These are phyloP conservation scores for Omphaloscelis lunosa DNA, from an alignment of 2,888 invertebrate species.

Conservation along the genomic window DNA sequence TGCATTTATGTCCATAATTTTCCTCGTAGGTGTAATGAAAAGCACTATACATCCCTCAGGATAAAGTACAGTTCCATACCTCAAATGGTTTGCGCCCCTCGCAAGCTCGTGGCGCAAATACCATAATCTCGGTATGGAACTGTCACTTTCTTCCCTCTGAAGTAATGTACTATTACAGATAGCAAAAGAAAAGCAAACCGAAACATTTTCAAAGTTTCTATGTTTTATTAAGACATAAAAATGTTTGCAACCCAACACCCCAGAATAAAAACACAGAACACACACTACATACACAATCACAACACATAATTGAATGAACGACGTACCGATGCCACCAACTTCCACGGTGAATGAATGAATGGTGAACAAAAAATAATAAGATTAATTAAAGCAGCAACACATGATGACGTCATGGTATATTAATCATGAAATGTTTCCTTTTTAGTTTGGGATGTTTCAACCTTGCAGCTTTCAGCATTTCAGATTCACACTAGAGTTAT, in stretches of 20 bases:
- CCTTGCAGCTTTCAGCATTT: too few species aligned
- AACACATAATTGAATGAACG: constrained; percentile 45
- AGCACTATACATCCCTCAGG: too few species aligned
- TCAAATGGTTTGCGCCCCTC: too few species aligned
- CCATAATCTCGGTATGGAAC: too few species aligned
- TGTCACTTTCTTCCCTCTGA: too few species aligned
- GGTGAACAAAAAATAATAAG: constrained; percentile 54
- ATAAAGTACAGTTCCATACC: too few species aligned
- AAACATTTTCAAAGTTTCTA: neutral
- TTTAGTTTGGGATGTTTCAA: neutral
- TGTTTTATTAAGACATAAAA: neutral
- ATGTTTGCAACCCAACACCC: constrained; percentile 8
- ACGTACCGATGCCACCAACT: constrained; percentile 74
- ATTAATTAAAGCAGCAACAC: constrained; percentile 52
- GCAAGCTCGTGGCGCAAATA: too few species aligned
- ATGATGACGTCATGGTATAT: constrained; percentile 22
- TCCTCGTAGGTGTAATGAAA: too few species aligned
- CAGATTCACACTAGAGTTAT: neutral
- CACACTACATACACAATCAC: constrained; percentile 37
- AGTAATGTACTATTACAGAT: too few species aligned
- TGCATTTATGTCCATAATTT: too few species aligned
- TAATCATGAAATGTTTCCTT: neutral
- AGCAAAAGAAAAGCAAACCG: neutral
- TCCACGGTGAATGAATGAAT: constrained; percentile 71
- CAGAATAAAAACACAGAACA: constrained; percentile 10